Base-by-base conservation (phyloP, 2,888 invertebrate species). In the Ethmia dodecea region DNA sequence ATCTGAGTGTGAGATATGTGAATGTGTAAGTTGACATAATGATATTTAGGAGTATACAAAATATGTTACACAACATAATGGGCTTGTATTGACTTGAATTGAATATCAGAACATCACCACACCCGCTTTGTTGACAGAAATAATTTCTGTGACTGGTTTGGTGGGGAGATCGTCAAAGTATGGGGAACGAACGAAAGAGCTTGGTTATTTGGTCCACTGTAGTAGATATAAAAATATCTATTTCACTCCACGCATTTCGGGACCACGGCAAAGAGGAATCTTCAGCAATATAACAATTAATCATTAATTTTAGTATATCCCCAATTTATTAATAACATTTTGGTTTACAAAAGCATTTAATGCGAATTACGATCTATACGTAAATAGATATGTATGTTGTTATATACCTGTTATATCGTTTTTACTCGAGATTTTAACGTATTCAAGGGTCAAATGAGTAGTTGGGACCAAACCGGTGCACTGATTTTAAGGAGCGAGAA, bases 381-480 rank as follows among this genome's bases (percentile, higher is more conserved):
- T 76, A 73, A 75, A 71, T 67, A 70, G 42, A 28, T 32, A 28
- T 25, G 13, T 34, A 18, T 34, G 16, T 34, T 31, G 16, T 20
- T 60, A 55, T 58, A 42, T 63, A 43, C 53, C 52, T 61, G 47
- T 60, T 58, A 51, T 48, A 52, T 52, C 53, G 49, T 58, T 54
- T n/a, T 49, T 52, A 55, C 50, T 49, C 2, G 22, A 33, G 24
- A 29, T 38, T 33, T 33, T 37, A 26, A 30, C 47, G 44, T 40
- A 33, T 41, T 34, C 24, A 30, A 44, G 26, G 52, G 48, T 46
- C 48, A 35, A 40, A 45, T 34, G 47, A 49, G 57, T 48, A 30
- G 36, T 48, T 53, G 84, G 84, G 84, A 81, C 84, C 84, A 86
- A 81, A 81, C 83, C 80, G 83, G 83, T 81, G 78, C 80, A 79